Base-by-base conservation (phyloP, 2,888 invertebrate species). In the Apamea anceps region DNA sequence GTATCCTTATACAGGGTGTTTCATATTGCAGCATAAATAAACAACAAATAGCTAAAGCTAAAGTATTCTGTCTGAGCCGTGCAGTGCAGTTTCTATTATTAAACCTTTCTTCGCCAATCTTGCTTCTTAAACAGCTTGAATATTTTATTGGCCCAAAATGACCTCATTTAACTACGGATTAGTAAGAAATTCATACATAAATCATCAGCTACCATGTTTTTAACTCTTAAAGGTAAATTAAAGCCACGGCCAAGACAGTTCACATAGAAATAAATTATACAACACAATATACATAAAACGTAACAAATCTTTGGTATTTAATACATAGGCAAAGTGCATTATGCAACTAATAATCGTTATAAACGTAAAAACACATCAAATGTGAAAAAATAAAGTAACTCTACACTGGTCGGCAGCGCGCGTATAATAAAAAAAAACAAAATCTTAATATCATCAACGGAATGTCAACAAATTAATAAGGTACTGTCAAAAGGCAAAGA, bases 301-400 rank as follows among this genome's bases (percentile, higher is more conserved):
- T 85, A 92, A 91, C 87, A 91, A 85, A 87, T 92, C 93, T 94
- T 94, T 94, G 94, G 94, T 90, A 90, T 84, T 78, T 54, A 89
- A 85, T 86, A 88, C 87, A 88, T 85, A 87, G 80, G 82, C 81
- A 66, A 81, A 84, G 86, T 86, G 77, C 77, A 82, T 63, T 79
- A 78, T 81, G 77, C 82, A 85, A 87, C 74, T 85, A 86, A 88
- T 79, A 88, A 85, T 79, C 80, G 78, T 83, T 60, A 86, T 75
- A 75, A 87, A 87, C 86, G 79, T 63, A 79, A 89, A 75, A 85
- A 85, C 91, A 93, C 92, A 93, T 93, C 81, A 78, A 42, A 93
- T 91, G 91, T 91, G 91, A 77, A 81, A 88, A 84, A 87, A 76
- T 79, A 87, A 85, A 84, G 51, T 70, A 85, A 76, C 72, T 72